Evolutionary conservation across 2,113 vertebrate genomes (phyloP), one percentile per base, ranked within the genome.

Genomic region (Gasterosteus nipponicus): DNA sequence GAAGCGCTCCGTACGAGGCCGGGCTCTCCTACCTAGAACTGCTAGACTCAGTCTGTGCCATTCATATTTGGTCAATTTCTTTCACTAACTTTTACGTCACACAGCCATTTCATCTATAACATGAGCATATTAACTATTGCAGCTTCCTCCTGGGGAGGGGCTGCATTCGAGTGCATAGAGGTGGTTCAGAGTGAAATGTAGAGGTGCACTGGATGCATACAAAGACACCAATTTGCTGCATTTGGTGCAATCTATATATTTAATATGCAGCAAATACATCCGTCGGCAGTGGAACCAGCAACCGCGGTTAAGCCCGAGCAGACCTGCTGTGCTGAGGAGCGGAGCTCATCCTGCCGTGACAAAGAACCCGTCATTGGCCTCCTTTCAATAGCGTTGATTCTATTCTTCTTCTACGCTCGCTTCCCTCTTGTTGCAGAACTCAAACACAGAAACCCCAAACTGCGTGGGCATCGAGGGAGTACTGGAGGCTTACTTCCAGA

Each of bases 401-500:
- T 54, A 26, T 46, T 69, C 16, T 33, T 18, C 61, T 12, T 60
- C 18, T 73, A 42, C 14, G 39, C 10, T 58, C 33, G 59, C 4
- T 77, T 33, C 67, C 66, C 31, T 76, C 18, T 80, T 56, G 14
- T 69, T 83, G 53, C 75, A 94, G 93, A 98, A 97, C 89, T 95
- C 94, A 68, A 94, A 98, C 0, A 53, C 60, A 2, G 96, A 97
- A 58, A 96, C 96, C 71, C 95, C 96, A 63, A 97, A 94, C 93
- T 98, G 96, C 12, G 94, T 86, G 0, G 96, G 95, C 39, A 96
- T 98, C 0, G 96, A 97, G 35, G 96, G 96, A 0, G 96, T 98
- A 12, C 84, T 97, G 42, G 96, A 97, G 89, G 94, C 95, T 41
- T 97, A 97, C 81, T 96, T 96, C 82, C 95, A 96, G 87, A 97